phyloP scores from a whole-genome alignment of 2,888 invertebrate species.

The Drosophila sordidula region DNA sequence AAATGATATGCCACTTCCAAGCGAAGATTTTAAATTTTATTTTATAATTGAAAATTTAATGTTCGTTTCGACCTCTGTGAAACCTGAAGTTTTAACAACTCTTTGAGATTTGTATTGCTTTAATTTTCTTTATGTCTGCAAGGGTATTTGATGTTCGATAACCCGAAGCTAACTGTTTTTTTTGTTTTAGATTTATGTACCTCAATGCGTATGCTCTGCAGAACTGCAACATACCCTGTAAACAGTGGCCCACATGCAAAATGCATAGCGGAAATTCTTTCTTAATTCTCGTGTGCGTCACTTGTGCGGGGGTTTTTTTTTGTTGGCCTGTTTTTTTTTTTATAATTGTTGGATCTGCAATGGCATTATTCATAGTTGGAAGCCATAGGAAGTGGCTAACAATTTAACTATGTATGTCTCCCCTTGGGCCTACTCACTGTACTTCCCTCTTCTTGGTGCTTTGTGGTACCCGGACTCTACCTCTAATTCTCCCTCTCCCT shows the following conservation, averaged over 20 bases:
- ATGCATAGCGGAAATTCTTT: conserved; percentile 9
- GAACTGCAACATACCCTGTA: background rate
- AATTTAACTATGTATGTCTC: conserved; percentile 5
- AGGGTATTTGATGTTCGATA: too few relatives aligned
- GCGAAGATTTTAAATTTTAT: too few relatives aligned
- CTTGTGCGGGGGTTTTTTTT: conserved; percentile 6
- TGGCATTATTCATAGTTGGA: conserved; percentile 8
- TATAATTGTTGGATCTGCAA: conserved; percentile 6
- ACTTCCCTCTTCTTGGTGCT: background rate
- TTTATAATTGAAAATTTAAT: too few relatives aligned
- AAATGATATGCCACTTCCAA: too few relatives aligned
- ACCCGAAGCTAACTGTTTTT: too few relatives aligned
- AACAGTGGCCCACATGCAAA: background rate
- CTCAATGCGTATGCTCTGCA: background rate
- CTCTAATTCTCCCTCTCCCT: background rate
- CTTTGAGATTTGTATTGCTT: too few relatives aligned
- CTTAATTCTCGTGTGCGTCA: conserved; percentile 5
- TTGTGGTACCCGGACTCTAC: background rate
- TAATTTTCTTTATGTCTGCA: too few relatives aligned
- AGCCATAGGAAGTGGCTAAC: conserved; percentile 6
- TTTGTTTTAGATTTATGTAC: too few relatives aligned
- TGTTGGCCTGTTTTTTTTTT: background rate
- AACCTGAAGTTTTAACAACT: too few relatives aligned
- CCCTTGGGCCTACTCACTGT: background rate
- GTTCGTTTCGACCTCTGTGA: too few relatives aligned